Evolutionary conservation across 2,113 vertebrate species (phyloP), one percentile per base, ranked within the genome.

Genomic region (Phrynosoma platyrhinos): DNA sequence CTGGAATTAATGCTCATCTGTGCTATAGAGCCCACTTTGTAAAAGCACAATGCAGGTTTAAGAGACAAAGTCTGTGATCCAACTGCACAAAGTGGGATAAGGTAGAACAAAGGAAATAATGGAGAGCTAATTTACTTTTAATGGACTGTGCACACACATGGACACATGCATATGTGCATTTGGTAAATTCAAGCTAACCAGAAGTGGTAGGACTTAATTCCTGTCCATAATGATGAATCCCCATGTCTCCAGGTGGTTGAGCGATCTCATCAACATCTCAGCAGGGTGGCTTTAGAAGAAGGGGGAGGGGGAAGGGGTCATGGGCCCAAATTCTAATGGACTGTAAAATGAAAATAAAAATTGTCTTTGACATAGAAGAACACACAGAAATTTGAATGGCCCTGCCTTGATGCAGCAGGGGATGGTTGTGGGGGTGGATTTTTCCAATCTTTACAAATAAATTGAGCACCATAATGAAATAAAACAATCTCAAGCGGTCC

Each of bases 331-430:
- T 71, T 82, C 72, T 90, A 90, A 91, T 90, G 87, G 78, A 82
- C 87, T 92, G 88, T 88, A 92, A 92, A 92, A 93, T 89, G 52
- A 88, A 88, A 87, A 84, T 91, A 79, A 91, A 90, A 90, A 74
- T 90, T 92, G 79, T 47, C 77, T 86, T 87, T 90, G 85, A 90
- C 5, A 10, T 77, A 83, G 74, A 1, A 64, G 40, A 36, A 84
- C 52, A 53, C 0, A 0, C 0, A 0, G 77, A 47, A 12, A 83
- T 83, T 72, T 62, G 75, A 69, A 27, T 86, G 52, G 77, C 74
- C 69, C 87, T 47, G 80, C n/a, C 1, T 72, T 87, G 75, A 74
- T 72, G 27, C 25, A 69, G 68, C 25, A 69, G 68, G 68, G 25
- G 23, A 27, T 25, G 23, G 23, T 5, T 5, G 68, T 27, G 68